Evolutionary conservation across 1,140 invertebrate species (phyloP).

Genomic region (Calliopsis andreniformis): DNA sequence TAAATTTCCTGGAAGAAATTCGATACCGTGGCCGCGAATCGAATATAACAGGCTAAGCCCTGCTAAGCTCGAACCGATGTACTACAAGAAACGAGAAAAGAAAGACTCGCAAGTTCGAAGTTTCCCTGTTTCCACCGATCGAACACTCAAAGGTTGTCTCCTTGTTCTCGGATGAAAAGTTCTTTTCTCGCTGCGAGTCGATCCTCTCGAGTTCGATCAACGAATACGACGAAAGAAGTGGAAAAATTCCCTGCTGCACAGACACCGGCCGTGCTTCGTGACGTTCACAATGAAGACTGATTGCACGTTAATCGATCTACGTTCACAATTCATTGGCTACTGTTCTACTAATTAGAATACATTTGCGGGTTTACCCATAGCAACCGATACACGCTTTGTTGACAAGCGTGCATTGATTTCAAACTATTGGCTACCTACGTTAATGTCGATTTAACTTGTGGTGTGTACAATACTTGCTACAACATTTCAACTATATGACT

Average conservation of each 20-base stretch:
- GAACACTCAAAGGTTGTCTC: not conserved
- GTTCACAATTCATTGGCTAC: constrained; percentile 5
- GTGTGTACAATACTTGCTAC: too few species aligned
- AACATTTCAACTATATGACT: too few species aligned
- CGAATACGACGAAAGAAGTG: too few species aligned
- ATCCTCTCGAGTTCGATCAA: too few species aligned
- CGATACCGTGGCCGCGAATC: not conserved
- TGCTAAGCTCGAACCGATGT: constrained; percentile 41
- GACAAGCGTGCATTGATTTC: not conserved
- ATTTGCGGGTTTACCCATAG: constrained; percentile 24
- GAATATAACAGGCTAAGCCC: constrained; percentile 39
- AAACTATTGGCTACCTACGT: not conserved
- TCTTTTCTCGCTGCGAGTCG: too few species aligned
- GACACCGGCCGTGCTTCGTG: too few species aligned
- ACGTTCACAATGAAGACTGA: constrained; percentile 19
- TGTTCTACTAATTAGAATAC: constrained; percentile 36
- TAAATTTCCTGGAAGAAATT: constrained; percentile 32
- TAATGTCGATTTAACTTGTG: too few species aligned
- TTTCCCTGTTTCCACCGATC: not conserved
- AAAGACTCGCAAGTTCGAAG: not conserved
- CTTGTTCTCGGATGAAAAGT: not conserved
- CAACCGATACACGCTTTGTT: constrained; percentile 7
- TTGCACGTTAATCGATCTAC: constrained; percentile 45
- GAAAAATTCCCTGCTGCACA: too few species aligned
- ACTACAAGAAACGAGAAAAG: not conserved